phyloP scores from a whole-genome alignment of 2,113 vertebrate species.

The mouse (Mus musculus) region DNA sequence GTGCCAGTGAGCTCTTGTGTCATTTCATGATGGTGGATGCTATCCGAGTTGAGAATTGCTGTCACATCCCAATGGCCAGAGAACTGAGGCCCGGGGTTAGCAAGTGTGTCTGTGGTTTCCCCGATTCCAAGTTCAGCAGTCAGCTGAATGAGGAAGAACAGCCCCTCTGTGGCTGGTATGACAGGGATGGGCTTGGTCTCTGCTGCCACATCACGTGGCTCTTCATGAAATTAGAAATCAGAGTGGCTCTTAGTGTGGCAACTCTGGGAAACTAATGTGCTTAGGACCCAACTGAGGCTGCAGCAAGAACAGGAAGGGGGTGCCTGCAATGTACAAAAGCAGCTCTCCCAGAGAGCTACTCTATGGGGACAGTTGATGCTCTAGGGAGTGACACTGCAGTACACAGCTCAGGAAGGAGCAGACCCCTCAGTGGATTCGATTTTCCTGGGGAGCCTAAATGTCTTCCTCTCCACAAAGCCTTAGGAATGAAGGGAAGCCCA shows the following conservation, averaged over 20 bases:
- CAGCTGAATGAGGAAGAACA: not conserved
- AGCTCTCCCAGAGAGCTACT: not conserved
- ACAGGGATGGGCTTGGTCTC: not conserved
- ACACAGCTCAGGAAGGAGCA: not conserved
- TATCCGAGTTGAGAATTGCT: not conserved
- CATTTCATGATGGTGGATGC: not conserved
- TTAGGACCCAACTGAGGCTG: not conserved
- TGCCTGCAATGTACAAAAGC: not conserved
- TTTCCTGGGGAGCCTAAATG: not conserved
- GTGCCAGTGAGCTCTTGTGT: not conserved
- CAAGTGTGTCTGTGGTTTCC: not conserved
- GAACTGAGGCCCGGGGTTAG: not conserved
- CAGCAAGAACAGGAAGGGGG: not conserved
- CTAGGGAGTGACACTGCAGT: accelerated
- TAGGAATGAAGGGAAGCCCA: not conserved
- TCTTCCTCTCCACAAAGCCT: not conserved
- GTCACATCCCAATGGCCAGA: not conserved
- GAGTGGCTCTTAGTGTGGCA: not conserved
- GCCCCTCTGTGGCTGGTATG: not conserved
- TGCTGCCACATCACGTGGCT: not conserved
- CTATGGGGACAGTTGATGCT: not conserved
- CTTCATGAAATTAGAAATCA: constrained; percentile 18
- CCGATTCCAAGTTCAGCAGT: not conserved
- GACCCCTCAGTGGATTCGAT: not conserved
- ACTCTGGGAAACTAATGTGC: not conserved